These are phyloP conservation scores for Actinemys pallida DNA, from an alignment of 2,113 vertebrate species.

Conservation along the genomic window DNA sequence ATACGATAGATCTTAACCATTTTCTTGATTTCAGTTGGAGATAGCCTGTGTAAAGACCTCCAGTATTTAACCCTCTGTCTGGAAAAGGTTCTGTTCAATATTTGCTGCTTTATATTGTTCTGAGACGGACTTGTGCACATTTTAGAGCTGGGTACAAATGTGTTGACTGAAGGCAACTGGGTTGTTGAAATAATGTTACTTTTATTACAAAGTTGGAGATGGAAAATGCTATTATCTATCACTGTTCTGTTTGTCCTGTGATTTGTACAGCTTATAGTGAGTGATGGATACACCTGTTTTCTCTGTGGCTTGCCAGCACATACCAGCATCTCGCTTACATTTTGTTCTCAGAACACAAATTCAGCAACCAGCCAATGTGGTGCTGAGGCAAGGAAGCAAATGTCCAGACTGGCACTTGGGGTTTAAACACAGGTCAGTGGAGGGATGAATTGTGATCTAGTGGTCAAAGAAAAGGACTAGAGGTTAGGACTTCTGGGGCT, in stretches of 20 bases:
- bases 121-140: neutral
- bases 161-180: neutral
- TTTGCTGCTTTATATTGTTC: neutral
- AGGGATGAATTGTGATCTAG: fast-evolving
- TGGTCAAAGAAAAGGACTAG: neutral
- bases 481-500: neutral
- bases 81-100: neutral
- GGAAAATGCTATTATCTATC: neutral
- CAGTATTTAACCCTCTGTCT: neutral
- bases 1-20: fast-evolving
- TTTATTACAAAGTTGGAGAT: neutral
- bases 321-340: fast-evolving
- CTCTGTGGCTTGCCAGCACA: fast-evolving
- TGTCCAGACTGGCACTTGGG: neutral
- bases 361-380: fast-evolving
- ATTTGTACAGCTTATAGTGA: neutral
- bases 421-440: neutral
- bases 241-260: neutral
- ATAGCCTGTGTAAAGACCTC: fast-evolving
- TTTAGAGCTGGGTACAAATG: neutral
- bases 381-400: neutral
- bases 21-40: neutral
- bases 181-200: neutral
- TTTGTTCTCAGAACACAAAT: fast-evolving
- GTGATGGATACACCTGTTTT: neutral